phyloP scores from a whole-genome alignment of 1,140 invertebrate genomes.

The Aphelinus certus region DNA sequence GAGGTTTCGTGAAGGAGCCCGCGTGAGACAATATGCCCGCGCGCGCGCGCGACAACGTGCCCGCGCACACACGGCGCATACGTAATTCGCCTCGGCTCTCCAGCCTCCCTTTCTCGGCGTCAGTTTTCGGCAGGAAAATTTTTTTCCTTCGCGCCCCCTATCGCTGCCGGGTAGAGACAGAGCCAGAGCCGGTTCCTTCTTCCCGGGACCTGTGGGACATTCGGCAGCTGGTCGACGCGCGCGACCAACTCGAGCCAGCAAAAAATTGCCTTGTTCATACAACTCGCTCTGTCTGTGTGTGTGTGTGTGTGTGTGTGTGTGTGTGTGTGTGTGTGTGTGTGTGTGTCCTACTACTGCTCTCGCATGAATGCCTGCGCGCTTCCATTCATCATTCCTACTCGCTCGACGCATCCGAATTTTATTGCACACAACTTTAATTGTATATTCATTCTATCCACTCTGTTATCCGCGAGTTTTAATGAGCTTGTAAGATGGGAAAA shows the following conservation, averaged over 20 bases:
- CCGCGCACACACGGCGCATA: not conserved
- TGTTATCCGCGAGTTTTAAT: too few species aligned
- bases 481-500: too few species aligned
- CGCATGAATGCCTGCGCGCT: not conserved
- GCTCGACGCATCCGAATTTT: too few species aligned
- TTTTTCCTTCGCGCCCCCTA: constrained; percentile 16
- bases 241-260: not conserved
- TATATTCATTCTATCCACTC: too few species aligned
- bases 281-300: not conserved
- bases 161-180: too few species aligned
- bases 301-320: not conserved
- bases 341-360: not conserved
- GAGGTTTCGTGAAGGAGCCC: constrained; percentile 28
- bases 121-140: constrained; percentile 19
- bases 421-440: too few species aligned
- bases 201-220: not conserved
- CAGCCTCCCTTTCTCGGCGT: constrained; percentile 23
- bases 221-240: constrained; percentile 23
- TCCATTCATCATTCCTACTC: too few species aligned
- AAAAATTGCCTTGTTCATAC: not conserved
- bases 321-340: not conserved
- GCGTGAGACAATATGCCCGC: constrained; percentile 22
- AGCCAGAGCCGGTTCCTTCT: constrained; percentile 22
- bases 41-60: too few species aligned
- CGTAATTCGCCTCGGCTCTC: constrained; percentile 22